These are phyloP conservation scores for Leptinotarsa undecemlineata DNA, from an alignment of 1,140 invertebrate genomes.

Conservation along the genomic window DNA sequence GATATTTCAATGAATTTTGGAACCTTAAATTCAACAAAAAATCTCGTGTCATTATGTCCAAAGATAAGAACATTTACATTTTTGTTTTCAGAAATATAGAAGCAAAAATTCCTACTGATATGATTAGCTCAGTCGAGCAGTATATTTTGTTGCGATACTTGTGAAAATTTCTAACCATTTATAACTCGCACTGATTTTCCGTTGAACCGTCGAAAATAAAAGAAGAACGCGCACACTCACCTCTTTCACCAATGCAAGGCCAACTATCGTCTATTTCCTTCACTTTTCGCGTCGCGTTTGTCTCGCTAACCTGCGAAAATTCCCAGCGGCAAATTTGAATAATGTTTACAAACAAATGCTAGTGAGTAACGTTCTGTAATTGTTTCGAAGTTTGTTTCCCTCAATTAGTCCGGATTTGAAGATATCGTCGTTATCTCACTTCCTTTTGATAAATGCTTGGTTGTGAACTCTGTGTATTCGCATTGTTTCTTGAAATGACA, in stretches of 20 bases:
- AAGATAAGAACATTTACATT: too few species aligned
- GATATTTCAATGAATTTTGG: too few species aligned
- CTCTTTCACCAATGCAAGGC: conserved; percentile 29
- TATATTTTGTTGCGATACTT: background rate
- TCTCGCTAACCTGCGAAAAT: conserved; percentile 29
- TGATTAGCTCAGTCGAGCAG: too few species aligned
- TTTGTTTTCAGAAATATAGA: too few species aligned
- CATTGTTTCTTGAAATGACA: conserved; percentile 18
- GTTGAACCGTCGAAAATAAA: conserved; percentile 5
- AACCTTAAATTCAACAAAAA: too few species aligned
- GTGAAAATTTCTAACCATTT: background rate
- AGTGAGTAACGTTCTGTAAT: conserved; percentile 12
- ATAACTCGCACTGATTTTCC: background rate
- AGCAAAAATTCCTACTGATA: too few species aligned
- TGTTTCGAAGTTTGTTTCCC: background rate
- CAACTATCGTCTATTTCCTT: conserved; percentile 30
- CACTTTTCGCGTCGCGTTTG: conserved; percentile 31
- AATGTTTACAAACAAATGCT: conserved; percentile 34
- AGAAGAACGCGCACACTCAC: conserved; percentile 23
- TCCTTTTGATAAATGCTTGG: conserved; percentile 10
- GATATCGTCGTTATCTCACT: conserved; percentile 21
- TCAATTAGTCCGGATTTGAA: conserved; percentile 25
- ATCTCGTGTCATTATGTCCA: too few species aligned
- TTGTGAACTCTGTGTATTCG: background rate
- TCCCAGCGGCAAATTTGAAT: conserved; percentile 37